A percentile compares a stretch with the other conserved stretches of the same genome.
phyloP scores from a whole-genome alignment of 2,797 vertebrate species.

The Limnodromus scolopaceus region DNA sequence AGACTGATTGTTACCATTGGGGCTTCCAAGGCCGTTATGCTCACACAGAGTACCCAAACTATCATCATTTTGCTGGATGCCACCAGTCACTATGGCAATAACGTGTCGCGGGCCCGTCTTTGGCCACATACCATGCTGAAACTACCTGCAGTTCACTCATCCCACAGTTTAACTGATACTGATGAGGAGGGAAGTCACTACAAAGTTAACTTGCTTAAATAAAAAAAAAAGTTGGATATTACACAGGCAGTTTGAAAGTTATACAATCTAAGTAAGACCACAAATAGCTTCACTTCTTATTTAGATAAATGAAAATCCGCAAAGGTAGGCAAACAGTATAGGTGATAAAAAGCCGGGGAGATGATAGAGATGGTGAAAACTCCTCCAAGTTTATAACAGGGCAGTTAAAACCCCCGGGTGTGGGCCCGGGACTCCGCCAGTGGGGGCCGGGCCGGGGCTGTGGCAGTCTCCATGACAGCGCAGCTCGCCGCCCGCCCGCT shows the following conservation, averaged over 20 bases:
- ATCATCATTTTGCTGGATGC: not conserved
- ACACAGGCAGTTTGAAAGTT: not conserved
- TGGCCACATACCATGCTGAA: rapidly evolving
- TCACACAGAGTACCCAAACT: not conserved
- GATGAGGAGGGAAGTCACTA: not conserved
- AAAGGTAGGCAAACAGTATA: not conserved
- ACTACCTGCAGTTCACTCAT: not conserved
- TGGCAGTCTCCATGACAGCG: conserved; percentile 15
- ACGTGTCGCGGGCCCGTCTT: rapidly evolving
- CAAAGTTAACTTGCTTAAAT: not conserved
- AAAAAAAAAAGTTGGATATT: not conserved
- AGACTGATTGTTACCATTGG: not conserved
- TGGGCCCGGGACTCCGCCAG: not conserved
- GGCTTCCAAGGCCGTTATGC: not conserved
- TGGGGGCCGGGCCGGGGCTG: not conserved
- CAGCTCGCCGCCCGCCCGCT: not conserved
- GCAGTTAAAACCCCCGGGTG: not conserved
- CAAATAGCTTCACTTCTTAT: not conserved
- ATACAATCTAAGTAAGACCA: not conserved
- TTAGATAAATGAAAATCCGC: not conserved
- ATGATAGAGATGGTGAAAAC: not conserved
- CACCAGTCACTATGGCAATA: not conserved
- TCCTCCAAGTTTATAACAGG: rapidly evolving
- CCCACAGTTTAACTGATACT: not conserved
- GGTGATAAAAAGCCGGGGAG: not conserved